Percentiles rank a stretch among this genome's conserved stretches.
phyloP scores from a whole-genome alignment of 1,140 invertebrate genomes.

The Periplaneta americana region DNA sequence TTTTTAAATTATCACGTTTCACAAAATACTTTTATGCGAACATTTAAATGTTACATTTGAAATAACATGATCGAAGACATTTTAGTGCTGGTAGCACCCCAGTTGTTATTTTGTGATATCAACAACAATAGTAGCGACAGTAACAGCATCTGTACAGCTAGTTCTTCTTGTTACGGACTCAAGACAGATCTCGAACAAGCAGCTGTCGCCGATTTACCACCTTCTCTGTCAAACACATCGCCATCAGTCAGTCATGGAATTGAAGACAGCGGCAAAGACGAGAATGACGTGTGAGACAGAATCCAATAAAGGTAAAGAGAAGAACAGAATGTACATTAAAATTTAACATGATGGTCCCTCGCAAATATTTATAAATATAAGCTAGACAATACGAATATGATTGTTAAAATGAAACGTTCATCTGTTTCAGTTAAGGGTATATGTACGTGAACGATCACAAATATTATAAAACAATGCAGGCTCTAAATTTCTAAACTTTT shows the following conservation, averaged over 20 bases:
- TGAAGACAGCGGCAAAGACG: background rate
- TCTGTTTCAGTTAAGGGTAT: too few relatives aligned
- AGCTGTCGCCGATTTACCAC: background rate
- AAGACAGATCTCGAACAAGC: background rate
- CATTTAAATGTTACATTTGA: background rate
- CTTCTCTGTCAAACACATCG: too few relatives aligned
- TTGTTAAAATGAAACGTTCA: too few relatives aligned
- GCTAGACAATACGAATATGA: too few relatives aligned
- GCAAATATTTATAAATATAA: too few relatives aligned
- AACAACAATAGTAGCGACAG: background rate
- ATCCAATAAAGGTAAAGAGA: background rate
- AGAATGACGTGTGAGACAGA: background rate
- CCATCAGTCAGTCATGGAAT: background rate
- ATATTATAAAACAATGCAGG: too few relatives aligned
- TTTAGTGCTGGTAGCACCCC: background rate
- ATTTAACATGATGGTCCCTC: too few relatives aligned
- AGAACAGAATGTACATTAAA: too few relatives aligned
- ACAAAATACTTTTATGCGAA: background rate
- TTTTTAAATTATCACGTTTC: background rate
- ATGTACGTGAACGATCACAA: too few relatives aligned
- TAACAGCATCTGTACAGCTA: background rate
- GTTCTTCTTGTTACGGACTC: background rate
- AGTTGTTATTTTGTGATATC: background rate
- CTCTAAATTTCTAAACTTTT: too few relatives aligned
- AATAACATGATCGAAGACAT: background rate